Evolutionary conservation across 2,888 invertebrate species (phyloP), one percentile per base, ranked within the genome.

Genomic region (Drosophila meridionalis): DNA sequence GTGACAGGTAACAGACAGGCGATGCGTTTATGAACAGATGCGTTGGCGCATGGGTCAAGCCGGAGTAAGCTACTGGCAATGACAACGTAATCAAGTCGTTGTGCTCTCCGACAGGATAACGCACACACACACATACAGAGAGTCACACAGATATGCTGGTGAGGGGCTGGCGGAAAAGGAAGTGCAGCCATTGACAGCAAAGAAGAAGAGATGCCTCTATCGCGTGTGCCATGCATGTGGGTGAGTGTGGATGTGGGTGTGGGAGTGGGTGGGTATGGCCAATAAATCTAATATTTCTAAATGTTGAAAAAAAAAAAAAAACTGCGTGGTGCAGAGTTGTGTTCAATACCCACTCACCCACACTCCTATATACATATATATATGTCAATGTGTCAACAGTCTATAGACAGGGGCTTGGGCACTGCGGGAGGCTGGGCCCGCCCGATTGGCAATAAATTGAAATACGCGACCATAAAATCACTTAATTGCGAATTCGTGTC

Each of bases 391-490:
- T 80, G 78, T 73, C 77, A 81, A 34, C 36, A 65, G 60, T 48
- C 40, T 11, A 36, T 50, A n/a, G 12, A 42, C n/a, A 9, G 32
- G 12, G 3, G 11, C 26, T 6, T n/a, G 7, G 14, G 11, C 0
- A 2, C n/a, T 34, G 38, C 7, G 8, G 53, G 45, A 52, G 32
- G 77, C n/a, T 65, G 67, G 81, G 68, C 77, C 80, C 74, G 76
- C 80, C 78, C 83, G 81, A 82, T 87, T 89, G 84, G 80, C 84
- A 82, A 89, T 88, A 87, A 87, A 89, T 87, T 89, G 87, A 88
- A 89, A 82, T 85, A 84, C 86, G 83, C 84, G 83, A 84, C 81
- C 87, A 87, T 89, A 87, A 88, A 88, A 88, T 88, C 89, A 87
- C 87, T 88, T 89, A 88, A 89, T 88, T 88, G 89, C 82, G 73